phyloP scores from a whole-genome alignment of 2,797 vertebrate species.

The Neoniphon sammara region DNA sequence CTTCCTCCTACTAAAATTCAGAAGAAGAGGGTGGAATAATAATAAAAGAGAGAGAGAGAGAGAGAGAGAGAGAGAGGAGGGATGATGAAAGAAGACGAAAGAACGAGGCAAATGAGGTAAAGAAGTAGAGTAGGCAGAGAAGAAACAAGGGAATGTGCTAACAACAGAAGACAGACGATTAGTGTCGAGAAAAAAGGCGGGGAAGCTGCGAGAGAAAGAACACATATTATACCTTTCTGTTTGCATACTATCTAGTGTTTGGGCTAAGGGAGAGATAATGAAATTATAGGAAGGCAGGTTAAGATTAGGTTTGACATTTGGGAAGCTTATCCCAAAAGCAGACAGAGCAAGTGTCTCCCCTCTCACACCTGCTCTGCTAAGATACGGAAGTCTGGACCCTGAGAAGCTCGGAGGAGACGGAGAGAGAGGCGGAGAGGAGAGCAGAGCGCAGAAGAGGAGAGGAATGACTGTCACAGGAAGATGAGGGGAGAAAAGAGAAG shows the following conservation, averaged over 20 bases:
- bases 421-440: conserved; percentile 3
- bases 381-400: conserved; percentile 51
- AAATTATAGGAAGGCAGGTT: conserved; percentile 49
- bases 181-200: conserved; percentile 28
- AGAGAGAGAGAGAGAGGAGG: conserved; percentile 2
- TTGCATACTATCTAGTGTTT: conserved; percentile 46
- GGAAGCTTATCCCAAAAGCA: conserved; percentile 58
- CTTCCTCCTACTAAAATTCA: conserved; percentile 21
- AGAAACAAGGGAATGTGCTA: conserved; percentile 24
- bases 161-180: conserved; percentile 42
- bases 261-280: conserved; percentile 53
- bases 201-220: conserved; percentile 9
- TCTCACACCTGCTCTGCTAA: conserved; percentile 54
- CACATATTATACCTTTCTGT: conserved; percentile 57
- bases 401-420: not conserved
- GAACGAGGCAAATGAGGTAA: conserved; percentile 35
- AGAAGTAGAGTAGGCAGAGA: conserved; percentile 33
- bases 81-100: conserved; percentile 60
- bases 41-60: not conserved
- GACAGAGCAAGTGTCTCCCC: conserved; percentile 35
- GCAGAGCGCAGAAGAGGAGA: conserved; percentile 4
- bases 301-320: conserved; percentile 55
- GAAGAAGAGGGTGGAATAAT: conserved; percentile 27
- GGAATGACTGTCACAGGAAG: not conserved
- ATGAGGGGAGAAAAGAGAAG: not conserved